Percentiles rank a stretch among this genome's conserved stretches.
These are phyloP conservation scores for Phoxinus dragarum DNA, from an alignment of 2,797 vertebrate species.

Conservation along the genomic window DNA sequence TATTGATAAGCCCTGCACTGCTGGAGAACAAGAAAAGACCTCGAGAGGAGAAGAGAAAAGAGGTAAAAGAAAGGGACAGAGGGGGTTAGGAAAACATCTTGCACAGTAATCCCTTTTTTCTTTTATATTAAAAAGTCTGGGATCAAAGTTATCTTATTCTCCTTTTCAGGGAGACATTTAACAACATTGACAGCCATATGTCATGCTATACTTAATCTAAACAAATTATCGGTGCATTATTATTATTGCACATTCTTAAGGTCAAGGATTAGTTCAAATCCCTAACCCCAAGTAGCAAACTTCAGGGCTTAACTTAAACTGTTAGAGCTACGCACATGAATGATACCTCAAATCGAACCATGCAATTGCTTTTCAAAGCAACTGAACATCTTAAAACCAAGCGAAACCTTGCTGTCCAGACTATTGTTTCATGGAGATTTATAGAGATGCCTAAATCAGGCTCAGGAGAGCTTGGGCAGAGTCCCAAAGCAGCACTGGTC, in stretches of 20 bases:
- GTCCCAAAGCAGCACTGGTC: constrained; percentile 57
- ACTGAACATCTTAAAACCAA: background rate
- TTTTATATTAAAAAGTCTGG: constrained; percentile 7
- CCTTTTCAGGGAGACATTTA: constrained; percentile 5
- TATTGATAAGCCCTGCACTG: constrained; percentile 67
- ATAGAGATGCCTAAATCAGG: constrained; percentile 45
- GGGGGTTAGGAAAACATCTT: constrained; percentile 26
- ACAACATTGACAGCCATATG: background rate
- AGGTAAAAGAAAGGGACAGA: background rate
- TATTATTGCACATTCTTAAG: background rate
- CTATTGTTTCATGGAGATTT: constrained; percentile 47
- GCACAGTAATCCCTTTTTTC: constrained; percentile 18
- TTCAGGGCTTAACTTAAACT: background rate
- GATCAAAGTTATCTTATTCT: constrained; percentile 29
- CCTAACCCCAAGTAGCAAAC: constrained; percentile 1
- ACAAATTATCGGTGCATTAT: background rate
- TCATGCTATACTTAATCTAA: background rate
- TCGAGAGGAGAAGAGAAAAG: constrained; percentile 21
- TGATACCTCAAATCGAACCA: constrained; percentile 8
- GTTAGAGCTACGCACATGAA: background rate
- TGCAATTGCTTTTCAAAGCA: constrained; percentile 24
- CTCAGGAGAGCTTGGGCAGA: constrained; percentile 47
- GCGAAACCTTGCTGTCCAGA: constrained; percentile 24
- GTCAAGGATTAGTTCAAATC: constrained; percentile 12
- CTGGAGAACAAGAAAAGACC: constrained; percentile 47